Conservation (phyloP, 1,140 invertebrate species). For the Penaeus vannamei region DNA sequence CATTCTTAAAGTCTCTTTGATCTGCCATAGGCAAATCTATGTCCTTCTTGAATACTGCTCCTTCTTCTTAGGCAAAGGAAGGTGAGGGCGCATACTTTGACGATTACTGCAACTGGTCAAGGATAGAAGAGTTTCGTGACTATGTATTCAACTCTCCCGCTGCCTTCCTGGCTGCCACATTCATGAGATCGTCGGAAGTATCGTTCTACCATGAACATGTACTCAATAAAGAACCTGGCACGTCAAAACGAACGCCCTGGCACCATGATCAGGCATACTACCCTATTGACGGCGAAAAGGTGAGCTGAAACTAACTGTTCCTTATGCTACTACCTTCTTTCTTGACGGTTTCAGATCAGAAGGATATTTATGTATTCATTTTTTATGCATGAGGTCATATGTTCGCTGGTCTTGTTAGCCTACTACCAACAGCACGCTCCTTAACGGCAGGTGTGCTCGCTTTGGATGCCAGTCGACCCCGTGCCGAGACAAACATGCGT, state of each 20-base stretch:
- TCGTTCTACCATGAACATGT: constrained; percentile 71
- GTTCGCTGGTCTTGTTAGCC: background rate
- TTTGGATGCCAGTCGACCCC: constrained; percentile 70
- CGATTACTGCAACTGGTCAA: constrained; percentile 71
- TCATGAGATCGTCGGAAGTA: constrained; percentile 66
- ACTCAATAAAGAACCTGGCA: constrained; percentile 70
- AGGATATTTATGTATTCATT: background rate
- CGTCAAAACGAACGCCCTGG: constrained; percentile 69
- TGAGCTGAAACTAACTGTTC: background rate
- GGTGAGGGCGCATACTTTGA: constrained; percentile 69
- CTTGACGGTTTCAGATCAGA: background rate
- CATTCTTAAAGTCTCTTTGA: no score
- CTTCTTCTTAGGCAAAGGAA: constrained; percentile 16
- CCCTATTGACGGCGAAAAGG: constrained; percentile 70
- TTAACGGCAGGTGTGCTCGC: constrained; percentile 68
- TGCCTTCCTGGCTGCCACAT: constrained; percentile 67
- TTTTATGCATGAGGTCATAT: background rate
- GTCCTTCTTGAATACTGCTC: no score
- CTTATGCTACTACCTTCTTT: background rate
- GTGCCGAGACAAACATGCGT: constrained; percentile 67
- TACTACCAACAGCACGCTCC: background rate
- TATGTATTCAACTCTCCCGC: constrained; percentile 69
- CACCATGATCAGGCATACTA: constrained; percentile 71
- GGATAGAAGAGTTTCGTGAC: constrained; percentile 69
- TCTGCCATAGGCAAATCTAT: no score